Conservation (phyloP, 2,113 vertebrate genomes). For the Saccopteryx bilineata region DNA sequence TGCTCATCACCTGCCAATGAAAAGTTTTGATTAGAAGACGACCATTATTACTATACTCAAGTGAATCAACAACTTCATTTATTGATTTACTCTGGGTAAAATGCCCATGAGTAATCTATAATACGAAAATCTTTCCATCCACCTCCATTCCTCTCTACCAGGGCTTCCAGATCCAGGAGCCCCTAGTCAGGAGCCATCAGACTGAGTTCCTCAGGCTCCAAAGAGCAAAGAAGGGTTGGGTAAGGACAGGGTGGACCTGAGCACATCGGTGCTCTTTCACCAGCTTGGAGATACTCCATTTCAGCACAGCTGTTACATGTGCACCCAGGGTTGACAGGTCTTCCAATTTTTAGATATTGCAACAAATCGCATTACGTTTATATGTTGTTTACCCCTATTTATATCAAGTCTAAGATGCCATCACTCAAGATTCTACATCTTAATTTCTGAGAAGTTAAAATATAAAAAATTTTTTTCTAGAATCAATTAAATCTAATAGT, state of each 20-base stretch:
- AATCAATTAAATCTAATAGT: neutral
- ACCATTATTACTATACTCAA: neutral
- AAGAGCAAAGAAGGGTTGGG: neutral
- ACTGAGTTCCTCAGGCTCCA: too few species aligned
- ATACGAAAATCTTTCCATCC: neutral
- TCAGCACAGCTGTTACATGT: fast-evolving
- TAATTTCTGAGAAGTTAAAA: conserved; percentile 36
- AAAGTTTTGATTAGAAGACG: neutral
- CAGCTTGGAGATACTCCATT: fast-evolving
- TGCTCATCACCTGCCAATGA: neutral
- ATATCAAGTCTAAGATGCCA: neutral
- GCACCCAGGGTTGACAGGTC: neutral
- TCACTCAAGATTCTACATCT: neutral
- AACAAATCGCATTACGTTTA: neutral
- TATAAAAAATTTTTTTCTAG: neutral
- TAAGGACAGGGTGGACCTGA: fast-evolving
- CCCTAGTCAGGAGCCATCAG: too few species aligned
- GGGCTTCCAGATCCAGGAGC: neutral
- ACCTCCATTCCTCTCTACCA: neutral
- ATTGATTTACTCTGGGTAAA: neutral
- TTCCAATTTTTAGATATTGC: neutral
- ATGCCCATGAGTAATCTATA: fast-evolving
- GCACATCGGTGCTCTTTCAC: neutral
- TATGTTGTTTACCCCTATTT: too few species aligned
- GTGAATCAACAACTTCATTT: neutral